Conservation (phyloP, 2,797 vertebrate species). For the Danio choprae region DNA sequence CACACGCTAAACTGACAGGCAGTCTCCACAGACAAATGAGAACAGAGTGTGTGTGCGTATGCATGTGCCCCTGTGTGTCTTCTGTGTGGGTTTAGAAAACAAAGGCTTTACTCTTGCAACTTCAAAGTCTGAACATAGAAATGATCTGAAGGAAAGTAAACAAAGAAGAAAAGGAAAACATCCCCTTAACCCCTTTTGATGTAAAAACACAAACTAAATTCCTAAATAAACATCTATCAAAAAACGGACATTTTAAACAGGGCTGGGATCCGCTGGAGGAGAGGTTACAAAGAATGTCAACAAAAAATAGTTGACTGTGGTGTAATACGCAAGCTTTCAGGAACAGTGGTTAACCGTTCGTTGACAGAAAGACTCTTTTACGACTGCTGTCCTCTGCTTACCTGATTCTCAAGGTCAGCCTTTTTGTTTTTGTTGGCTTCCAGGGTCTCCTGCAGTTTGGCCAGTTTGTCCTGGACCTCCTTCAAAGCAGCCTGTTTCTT, state of each 20-base stretch:
- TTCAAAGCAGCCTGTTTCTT: constrained; percentile 86
- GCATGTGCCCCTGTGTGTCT: constrained; percentile 25
- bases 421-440: constrained; percentile 88
- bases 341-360: neutral
- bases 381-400: constrained; percentile 55
- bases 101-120: constrained; percentile 53
- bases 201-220: constrained; percentile 54
- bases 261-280: neutral
- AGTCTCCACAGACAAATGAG: constrained; percentile 54
- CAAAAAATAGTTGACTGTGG: neutral
- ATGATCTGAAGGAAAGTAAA: constrained; percentile 54
- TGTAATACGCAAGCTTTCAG: constrained; percentile 6
- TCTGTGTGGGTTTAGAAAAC: constrained; percentile 50
- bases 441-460: constrained; percentile 80
- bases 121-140: constrained; percentile 56
- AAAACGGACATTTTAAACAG: constrained; percentile 15
- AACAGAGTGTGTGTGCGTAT: constrained; percentile 35
- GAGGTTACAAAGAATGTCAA: constrained; percentile 22
- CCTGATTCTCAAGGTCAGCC: constrained; percentile 87
- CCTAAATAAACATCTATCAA: constrained; percentile 51
- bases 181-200: constrained; percentile 48
- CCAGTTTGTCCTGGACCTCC: constrained; percentile 87
- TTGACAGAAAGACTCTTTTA: neutral
- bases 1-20: constrained; percentile 51
- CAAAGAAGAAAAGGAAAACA: constrained; percentile 49